A percentile compares a stretch with the other conserved stretches of the same genome.
phyloP scores from a whole-genome alignment of 2,113 vertebrate genomes.

The Lanius ludovicianus region DNA sequence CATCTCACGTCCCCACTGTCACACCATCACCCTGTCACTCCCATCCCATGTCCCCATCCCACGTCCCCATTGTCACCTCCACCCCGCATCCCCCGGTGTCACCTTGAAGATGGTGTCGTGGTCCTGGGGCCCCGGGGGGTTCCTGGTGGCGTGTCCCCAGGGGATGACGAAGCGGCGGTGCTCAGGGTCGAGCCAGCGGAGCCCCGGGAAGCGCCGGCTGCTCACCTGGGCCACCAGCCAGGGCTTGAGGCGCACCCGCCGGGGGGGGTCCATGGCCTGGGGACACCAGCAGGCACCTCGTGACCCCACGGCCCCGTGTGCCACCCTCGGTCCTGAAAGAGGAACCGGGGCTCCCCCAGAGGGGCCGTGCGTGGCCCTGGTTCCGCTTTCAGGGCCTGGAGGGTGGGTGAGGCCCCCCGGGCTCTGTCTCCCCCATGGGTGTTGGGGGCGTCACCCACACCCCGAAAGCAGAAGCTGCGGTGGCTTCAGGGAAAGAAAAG shows the following conservation, averaged over 20 bases:
- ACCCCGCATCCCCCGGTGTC: background rate
- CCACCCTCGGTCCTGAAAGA: background rate
- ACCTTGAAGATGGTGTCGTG: slow-evolving; percentile 29
- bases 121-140: background rate
- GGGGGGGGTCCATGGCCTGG: background rate
- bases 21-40: too few relatives aligned
- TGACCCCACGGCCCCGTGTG: background rate
- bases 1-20: background rate
- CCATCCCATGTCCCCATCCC: background rate
- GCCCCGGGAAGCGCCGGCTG: background rate
- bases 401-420: background rate
- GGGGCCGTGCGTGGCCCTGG: background rate
- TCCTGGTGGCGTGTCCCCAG: slow-evolving; percentile 4
- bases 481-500: background rate
- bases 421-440: background rate
- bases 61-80: background rate
- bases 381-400: background rate
- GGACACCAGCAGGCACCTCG: background rate
- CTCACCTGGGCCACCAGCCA: slow-evolving; percentile 31
- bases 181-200: background rate
- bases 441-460: background rate
- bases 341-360: background rate
- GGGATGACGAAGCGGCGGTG: slow-evolving; percentile 4
- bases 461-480: background rate
- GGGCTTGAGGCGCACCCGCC: background rate